Conservation (phyloP, 2,888 invertebrate species). For the Sturmia bella region DNA sequence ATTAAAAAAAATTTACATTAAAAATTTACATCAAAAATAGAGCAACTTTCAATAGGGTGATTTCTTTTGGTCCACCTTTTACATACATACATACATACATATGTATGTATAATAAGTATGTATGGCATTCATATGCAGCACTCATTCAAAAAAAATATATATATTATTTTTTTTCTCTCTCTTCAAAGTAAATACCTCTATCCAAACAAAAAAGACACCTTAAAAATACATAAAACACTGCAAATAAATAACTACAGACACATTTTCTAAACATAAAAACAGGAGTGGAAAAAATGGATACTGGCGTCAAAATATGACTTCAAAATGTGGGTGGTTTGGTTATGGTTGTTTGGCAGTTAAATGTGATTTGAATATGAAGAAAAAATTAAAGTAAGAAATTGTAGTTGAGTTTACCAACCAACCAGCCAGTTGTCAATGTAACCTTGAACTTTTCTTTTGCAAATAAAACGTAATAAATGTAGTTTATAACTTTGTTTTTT, state of each 20-base stretch:
- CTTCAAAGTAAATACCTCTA: constrained; percentile 20
- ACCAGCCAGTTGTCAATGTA: constrained; percentile 47
- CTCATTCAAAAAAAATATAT: constrained; percentile 19
- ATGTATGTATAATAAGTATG: background rate
- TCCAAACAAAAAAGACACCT: constrained; percentile 1
- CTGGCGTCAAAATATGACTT: constrained; percentile 46
- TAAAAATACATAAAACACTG: constrained; percentile 14
- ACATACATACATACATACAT: background rate
- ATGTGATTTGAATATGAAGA: constrained; percentile 57
- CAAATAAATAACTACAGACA: background rate
- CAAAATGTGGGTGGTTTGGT: constrained; percentile 56
- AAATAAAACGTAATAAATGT: constrained; percentile 9
- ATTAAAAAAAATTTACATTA: too few relatives aligned
- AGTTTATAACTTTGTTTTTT: background rate
- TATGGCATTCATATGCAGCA: constrained; percentile 17
- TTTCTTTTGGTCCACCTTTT: too few relatives aligned
- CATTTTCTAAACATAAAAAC: background rate
- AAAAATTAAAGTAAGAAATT: constrained; percentile 9
- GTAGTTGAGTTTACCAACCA: constrained; percentile 21
- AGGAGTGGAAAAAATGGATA: constrained; percentile 5
- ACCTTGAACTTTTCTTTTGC: constrained; percentile 49
- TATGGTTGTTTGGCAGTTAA: constrained; percentile 28
- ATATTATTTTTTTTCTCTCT: background rate
- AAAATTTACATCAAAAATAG: too few relatives aligned
- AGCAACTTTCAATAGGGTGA: too few relatives aligned